These are phyloP conservation scores for Rosalia funebris DNA, from an alignment of 2,888 invertebrate genomes.

Conservation along the genomic window DNA sequence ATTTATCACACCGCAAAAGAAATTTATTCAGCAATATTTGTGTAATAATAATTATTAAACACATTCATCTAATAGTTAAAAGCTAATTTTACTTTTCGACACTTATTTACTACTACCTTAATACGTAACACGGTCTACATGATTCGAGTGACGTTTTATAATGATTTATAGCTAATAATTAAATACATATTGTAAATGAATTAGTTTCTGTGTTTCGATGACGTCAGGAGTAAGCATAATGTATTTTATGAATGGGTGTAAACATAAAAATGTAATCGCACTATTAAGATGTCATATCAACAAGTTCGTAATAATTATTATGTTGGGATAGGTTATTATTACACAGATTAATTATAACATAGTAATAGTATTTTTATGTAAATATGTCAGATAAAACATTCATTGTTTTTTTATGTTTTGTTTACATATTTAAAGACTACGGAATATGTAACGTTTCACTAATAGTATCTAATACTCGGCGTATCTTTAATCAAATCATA, in stretches of 20 bases:
- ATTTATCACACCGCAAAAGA: no score
- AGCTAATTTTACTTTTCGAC: no score
- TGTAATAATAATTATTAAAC: no score
- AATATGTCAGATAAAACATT: slow-evolving; percentile 50
- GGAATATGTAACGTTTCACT: slow-evolving; percentile 30
- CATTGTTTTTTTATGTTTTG: slow-evolving; percentile 44
- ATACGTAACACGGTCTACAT: slow-evolving; percentile 16
- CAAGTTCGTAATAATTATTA: slow-evolving; percentile 48
- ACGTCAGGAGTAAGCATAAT: slow-evolving; percentile 34
- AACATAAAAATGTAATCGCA: slow-evolving; percentile 48
- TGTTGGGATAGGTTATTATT: slow-evolving; percentile 50
- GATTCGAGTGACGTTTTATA: slow-evolving; percentile 4
- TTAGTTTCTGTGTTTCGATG: slow-evolving; percentile 33
- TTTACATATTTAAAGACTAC: slow-evolving; percentile 47
- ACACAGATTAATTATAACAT: slow-evolving; percentile 51
- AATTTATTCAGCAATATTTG: background rate
- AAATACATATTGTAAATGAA: slow-evolving; percentile 23
- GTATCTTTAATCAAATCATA: background rate
- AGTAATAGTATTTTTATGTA: slow-evolving; percentile 53
- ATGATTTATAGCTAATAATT: slow-evolving; percentile 21
- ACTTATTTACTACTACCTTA: no score
- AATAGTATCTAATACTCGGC: background rate
- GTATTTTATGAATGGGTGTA: slow-evolving; percentile 48
- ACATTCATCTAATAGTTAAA: no score
- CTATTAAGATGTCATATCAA: slow-evolving; percentile 54